These are phyloP conservation scores for Lepus europaeus DNA, from an alignment of 2,113 vertebrate genomes.

Conservation along the genomic window DNA sequence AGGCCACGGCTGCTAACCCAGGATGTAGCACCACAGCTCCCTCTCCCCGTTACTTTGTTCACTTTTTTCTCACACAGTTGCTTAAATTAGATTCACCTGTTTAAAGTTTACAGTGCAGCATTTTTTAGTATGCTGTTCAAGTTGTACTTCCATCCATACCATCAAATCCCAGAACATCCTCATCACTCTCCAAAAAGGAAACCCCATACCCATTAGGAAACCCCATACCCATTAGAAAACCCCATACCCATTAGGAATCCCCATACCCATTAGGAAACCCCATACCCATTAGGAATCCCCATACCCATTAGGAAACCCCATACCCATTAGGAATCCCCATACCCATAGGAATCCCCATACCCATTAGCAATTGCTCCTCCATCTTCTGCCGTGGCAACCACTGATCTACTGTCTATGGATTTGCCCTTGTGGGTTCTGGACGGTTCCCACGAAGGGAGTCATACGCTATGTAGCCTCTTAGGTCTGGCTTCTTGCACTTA, in stretches of 20 bases:
- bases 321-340: background rate
- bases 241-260: too few relatives aligned
- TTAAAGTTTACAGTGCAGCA: background rate
- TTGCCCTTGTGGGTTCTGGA: constrained; percentile 18
- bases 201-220: background rate
- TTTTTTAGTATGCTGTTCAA: constrained; percentile 12
- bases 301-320: too few relatives aligned
- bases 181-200: background rate
- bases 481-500: background rate
- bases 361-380: background rate
- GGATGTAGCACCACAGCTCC: background rate
- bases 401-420: background rate
- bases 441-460: background rate
- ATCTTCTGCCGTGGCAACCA: background rate
- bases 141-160: background rate
- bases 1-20: background rate
- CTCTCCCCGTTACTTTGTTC: background rate
- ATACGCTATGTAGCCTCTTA: background rate
- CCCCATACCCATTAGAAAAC: background rate
- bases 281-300: background rate
- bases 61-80: background rate
- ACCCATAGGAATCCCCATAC: too few relatives aligned
- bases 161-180: background rate
- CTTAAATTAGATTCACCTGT: constrained; percentile 18
- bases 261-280: background rate